phyloP scores from a whole-genome alignment of 2,113 vertebrate species.

The Eulacestoma nigropectus region DNA sequence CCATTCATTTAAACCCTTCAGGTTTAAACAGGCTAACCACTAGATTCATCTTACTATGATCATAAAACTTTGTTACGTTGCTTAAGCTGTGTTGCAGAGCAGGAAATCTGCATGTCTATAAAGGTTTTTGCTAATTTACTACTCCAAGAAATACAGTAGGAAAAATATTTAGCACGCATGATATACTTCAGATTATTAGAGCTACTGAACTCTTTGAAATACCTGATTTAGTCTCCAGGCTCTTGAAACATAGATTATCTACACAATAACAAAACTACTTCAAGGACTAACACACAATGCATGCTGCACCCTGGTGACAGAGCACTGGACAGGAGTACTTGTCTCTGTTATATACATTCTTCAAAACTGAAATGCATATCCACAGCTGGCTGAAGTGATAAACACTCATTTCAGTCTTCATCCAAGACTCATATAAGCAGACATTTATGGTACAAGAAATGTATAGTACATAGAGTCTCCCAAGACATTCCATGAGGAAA shows the following conservation, averaged over 20 bases:
- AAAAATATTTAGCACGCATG: neutral
- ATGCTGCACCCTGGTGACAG: neutral
- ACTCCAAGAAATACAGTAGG: neutral
- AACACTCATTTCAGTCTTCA: neutral
- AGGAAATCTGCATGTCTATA: neutral
- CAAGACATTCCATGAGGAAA: neutral
- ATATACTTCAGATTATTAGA: neutral
- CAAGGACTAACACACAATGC: neutral
- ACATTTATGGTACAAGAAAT: neutral
- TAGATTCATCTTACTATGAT: neutral
- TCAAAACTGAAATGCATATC: neutral
- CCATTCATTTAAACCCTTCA: neutral
- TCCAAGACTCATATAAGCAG: neutral
- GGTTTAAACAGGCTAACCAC: neutral
- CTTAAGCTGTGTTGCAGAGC: neutral
- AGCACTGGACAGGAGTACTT: neutral
- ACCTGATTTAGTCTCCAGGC: neutral
- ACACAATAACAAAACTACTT: neutral
- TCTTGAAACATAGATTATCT: neutral
- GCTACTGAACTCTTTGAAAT: neutral
- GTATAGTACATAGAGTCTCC: neutral
- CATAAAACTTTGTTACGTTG: neutral
- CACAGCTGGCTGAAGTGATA: neutral
- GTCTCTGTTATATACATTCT: neutral
- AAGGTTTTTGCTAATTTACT: neutral